These are phyloP conservation scores for Actenoides hombroni DNA, from an alignment of 2,113 vertebrate genomes.

Conservation along the genomic window DNA sequence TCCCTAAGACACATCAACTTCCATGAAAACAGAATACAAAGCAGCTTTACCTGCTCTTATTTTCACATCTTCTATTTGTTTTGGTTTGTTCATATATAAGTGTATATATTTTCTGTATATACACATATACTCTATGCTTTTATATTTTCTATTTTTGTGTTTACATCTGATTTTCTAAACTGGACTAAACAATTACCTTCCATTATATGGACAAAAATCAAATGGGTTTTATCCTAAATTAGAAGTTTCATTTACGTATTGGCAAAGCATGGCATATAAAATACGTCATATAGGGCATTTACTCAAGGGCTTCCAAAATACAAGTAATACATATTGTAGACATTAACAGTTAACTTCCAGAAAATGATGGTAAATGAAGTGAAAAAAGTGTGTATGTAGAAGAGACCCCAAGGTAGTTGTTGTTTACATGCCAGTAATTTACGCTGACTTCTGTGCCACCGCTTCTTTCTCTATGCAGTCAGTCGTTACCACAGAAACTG, in stretches of 20 bases:
- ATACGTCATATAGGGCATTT: neutral
- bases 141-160: neutral
- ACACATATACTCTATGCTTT: neutral
- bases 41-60: neutral
- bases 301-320: neutral
- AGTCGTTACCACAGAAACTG: slow-evolving; percentile 58
- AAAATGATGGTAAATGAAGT: neutral
- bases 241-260: neutral
- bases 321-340: neutral
- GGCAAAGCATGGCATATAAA: neutral
- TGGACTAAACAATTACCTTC: neutral
- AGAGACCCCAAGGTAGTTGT: neutral
- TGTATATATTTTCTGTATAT: neutral
- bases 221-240: neutral
- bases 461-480: neutral
- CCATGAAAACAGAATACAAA: neutral
- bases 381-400: neutral
- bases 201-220: neutral
- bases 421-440: slow-evolving; percentile 21
- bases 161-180: neutral
- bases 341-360: neutral
- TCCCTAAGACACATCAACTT: neutral
- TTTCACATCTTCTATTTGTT: neutral
- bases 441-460: neutral
- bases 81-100: neutral